Evolutionary conservation across 2,888 invertebrate genomes (phyloP).

Genomic region (Lasioglossum lativentre): DNA sequence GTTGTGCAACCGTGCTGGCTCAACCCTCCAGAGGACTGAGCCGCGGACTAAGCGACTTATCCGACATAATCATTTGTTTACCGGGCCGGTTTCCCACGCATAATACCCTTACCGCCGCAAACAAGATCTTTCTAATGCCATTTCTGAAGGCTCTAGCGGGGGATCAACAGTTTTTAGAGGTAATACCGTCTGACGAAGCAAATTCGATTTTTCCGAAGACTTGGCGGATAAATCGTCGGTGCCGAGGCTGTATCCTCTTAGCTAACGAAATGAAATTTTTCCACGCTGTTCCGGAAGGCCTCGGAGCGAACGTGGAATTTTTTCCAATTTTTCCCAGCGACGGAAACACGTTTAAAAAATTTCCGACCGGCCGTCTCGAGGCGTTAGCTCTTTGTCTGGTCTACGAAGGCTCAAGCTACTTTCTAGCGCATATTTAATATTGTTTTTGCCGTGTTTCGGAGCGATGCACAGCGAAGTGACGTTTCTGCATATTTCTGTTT

Average conservation of each 20-base stretch:
- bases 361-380: not conserved
- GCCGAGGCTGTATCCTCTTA: not conserved
- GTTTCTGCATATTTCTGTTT: not conserved
- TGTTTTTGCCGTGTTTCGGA: not conserved
- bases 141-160: not conserved
- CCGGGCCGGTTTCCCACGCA: not conserved
- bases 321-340: not conserved
- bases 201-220: not conserved
- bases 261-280: not conserved
- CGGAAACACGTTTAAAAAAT: not conserved
- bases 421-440: not conserved
- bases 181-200: not conserved
- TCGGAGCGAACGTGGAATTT: not conserved
- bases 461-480: not conserved
- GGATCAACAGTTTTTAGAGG: not conserved
- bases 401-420: not conserved
- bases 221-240: not conserved
- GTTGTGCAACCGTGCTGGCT: constrained; percentile 1
- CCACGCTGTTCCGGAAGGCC: not conserved
- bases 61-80: constrained; percentile 11
- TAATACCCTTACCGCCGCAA: not conserved
- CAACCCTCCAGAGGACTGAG: not conserved
- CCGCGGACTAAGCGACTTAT: constrained; percentile 9
- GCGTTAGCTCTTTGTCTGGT: not conserved
- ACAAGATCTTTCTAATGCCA: not conserved